phyloP scores from a whole-genome alignment of 2,888 invertebrate species.

The Cremastinae sp. region DNA sequence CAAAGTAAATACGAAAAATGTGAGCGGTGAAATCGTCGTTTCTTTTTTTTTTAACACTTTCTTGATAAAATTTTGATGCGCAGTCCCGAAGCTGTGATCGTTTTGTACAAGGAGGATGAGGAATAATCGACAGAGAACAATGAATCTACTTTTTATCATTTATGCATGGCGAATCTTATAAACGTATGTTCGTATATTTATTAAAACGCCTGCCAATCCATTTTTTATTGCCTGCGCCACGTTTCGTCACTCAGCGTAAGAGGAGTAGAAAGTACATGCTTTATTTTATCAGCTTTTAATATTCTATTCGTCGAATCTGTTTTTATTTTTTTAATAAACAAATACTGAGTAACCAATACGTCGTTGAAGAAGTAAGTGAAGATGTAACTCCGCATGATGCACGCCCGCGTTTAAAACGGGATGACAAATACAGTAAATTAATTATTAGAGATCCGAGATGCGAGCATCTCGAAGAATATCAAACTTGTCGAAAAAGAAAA shows the following conservation, averaged over 20 bases:
- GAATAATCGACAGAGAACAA: conserved; percentile 5
- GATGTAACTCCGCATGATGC: conserved; percentile 10
- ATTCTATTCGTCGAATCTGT: conserved; percentile 22
- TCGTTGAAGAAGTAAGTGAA: conserved; percentile 17
- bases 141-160: conserved; percentile 17
- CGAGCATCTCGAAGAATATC: conserved; percentile 25
- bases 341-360: conserved; percentile 16
- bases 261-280: conserved; percentile 33
- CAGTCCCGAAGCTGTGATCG: conserved; percentile 45
- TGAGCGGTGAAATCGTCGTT: conserved; percentile 15
- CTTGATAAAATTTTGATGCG: conserved; percentile 23
- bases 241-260: conserved; percentile 28
- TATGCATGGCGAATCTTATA: conserved; percentile 27
- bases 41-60: conserved; percentile 15
- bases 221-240: conserved; percentile 24
- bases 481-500: conserved; percentile 38
- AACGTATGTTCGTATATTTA: conserved; percentile 31
- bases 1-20: conserved; percentile 38
- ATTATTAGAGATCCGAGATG: conserved; percentile 12
- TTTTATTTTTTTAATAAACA: conserved; percentile 17
- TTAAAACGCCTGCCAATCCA: conserved; percentile 28
- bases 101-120: conserved; percentile 21
- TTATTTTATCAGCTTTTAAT: conserved; percentile 36
- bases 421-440: conserved; percentile 26
- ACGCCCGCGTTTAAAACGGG: conserved; percentile 11